phyloP scores from a whole-genome alignment of 2,113 vertebrate species.

The Thermophis baileyi region DNA sequence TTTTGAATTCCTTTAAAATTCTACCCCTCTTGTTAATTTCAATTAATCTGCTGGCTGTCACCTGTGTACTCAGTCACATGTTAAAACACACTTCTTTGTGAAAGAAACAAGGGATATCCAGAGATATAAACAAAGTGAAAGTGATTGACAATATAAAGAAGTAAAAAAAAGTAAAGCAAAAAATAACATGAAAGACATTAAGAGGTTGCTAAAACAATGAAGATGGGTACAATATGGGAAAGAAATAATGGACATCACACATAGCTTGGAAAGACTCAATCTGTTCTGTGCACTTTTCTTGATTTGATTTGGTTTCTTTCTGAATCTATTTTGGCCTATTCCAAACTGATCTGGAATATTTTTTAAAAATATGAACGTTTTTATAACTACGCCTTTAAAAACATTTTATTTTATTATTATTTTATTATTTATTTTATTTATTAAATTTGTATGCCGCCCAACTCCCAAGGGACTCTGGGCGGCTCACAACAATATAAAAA shows the following conservation, averaged over 20 bases:
- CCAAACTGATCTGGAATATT: too few relatives aligned
- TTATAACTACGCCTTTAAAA: too few relatives aligned
- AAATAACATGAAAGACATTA: background rate
- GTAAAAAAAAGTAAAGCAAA: slow-evolving; percentile 16
- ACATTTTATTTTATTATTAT: too few relatives aligned
- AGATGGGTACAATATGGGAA: slow-evolving; percentile 9
- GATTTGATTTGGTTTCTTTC: too few relatives aligned
- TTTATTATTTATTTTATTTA: too few relatives aligned
- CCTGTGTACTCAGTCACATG: slow-evolving; percentile 8
- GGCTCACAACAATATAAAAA: too few relatives aligned
- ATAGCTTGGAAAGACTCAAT: background rate
- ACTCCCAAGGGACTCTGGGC: too few relatives aligned
- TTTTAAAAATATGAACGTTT: too few relatives aligned
- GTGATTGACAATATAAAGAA: background rate
- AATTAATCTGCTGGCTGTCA: slow-evolving; percentile 25
- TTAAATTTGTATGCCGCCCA: too few relatives aligned
- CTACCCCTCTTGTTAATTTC: background rate
- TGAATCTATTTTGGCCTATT: too few relatives aligned
- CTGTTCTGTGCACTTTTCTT: background rate
- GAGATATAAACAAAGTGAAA: background rate
- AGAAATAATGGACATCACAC: background rate
- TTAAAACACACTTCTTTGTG: background rate
- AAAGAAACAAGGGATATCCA: background rate
- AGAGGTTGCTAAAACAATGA: slow-evolving; percentile 2
- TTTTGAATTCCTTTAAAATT: slow-evolving; percentile 27